A percentile compares a stretch with the other conserved stretches of the same genome.
Conservation (phyloP, 2,797 vertebrate genomes). For the Chaenodraco wilsoni region DNA sequence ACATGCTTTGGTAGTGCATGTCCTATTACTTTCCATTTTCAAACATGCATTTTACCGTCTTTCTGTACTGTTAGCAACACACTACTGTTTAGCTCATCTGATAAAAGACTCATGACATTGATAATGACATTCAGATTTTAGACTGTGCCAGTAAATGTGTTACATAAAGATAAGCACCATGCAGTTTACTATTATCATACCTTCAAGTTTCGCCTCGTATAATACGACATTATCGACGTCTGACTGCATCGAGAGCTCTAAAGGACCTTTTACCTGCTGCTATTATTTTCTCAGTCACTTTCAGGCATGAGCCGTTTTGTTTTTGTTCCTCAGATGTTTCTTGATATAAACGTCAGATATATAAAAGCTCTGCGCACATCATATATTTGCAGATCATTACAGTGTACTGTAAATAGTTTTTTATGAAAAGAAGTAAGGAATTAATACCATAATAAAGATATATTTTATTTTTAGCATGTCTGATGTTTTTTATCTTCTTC, state of each 20-base stretch:
- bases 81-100: constrained; percentile 18
- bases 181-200: constrained; percentile 33
- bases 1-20: constrained; percentile 31
- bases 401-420: constrained; percentile 68
- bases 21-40: constrained; percentile 15
- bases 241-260: constrained; percentile 51
- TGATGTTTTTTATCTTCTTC: constrained; percentile 28
- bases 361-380: constrained; percentile 50
- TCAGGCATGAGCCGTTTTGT: constrained; percentile 38
- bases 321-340: constrained; percentile 45
- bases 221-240: constrained; percentile 35
- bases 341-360: constrained; percentile 51
- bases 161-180: constrained; percentile 47
- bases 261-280: constrained; percentile 71
- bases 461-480: constrained; percentile 79
- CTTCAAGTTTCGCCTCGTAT: constrained; percentile 28
- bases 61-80: constrained; percentile 21
- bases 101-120: constrained; percentile 34
- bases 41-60: constrained; percentile 39
- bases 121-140: constrained; percentile 46
- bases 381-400: constrained; percentile 49
- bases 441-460: constrained; percentile 82
- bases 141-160: constrained; percentile 48
- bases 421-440: constrained; percentile 67
- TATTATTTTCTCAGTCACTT: constrained; percentile 67